These are phyloP conservation scores for Nanorana parkeri DNA, from an alignment of 2,113 vertebrate genomes.

Conservation along the genomic window DNA sequence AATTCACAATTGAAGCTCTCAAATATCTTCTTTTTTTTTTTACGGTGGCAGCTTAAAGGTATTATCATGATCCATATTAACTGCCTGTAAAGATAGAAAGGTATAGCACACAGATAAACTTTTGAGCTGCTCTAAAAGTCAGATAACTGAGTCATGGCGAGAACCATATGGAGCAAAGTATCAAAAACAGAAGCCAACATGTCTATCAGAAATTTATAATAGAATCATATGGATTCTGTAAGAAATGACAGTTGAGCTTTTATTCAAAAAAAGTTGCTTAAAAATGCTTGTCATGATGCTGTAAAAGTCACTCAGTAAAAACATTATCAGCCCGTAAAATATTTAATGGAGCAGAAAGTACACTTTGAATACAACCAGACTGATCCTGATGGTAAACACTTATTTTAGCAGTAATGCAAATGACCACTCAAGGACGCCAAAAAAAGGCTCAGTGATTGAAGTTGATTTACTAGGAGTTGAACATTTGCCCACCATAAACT, in stretches of 20 bases:
- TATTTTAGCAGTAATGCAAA: too few species aligned
- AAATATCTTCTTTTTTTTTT: not conserved
- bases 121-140: not conserved
- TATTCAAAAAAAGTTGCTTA: too few species aligned
- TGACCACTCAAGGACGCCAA: too few species aligned
- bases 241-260: not conserved
- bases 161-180: constrained; percentile 32
- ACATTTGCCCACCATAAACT: too few species aligned
- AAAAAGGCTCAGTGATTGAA: too few species aligned
- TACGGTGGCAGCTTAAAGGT: not conserved
- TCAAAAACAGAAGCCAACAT: constrained; percentile 10
- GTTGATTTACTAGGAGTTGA: too few species aligned
- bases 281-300: not conserved
- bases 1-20: constrained; percentile 2
- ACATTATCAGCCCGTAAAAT: too few species aligned
- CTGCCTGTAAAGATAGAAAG: constrained; percentile 4
- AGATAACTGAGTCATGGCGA: constrained; percentile 5
- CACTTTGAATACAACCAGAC: too few species aligned
- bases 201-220: not conserved
- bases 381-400: too few species aligned
- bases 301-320: not conserved
- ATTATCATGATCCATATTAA: constrained; percentile 21
- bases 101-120: not conserved
- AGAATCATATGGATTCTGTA: not conserved
- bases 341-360: too few species aligned